Conservation (phyloP, 1,140 invertebrate species). For the Leptestheria dahalacensis region DNA sequence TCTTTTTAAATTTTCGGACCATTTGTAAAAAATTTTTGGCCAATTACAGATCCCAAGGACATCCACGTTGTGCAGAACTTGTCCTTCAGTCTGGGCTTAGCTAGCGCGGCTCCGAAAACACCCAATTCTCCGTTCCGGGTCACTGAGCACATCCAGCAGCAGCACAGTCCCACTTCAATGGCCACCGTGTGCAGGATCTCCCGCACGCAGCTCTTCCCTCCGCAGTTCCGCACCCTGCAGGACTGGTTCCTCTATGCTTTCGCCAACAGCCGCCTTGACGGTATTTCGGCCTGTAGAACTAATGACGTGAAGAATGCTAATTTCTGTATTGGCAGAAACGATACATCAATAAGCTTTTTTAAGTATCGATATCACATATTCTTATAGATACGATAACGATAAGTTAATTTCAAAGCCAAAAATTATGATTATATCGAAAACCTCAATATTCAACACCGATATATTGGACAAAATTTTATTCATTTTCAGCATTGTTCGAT, state of each 20-base stretch:
- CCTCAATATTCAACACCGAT: too few relatives aligned
- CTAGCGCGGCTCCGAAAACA: constrained; percentile 6
- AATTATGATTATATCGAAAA: too few relatives aligned
- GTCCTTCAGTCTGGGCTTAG: constrained; percentile 69
- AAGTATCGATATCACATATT: too few relatives aligned
- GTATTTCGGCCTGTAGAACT: constrained; percentile 33
- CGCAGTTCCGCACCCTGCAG: constrained; percentile 79
- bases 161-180: constrained; percentile 54
- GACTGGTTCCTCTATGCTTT: constrained; percentile 98
- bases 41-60: constrained; percentile 29
- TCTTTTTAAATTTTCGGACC: neutral
- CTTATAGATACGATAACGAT: too few relatives aligned
- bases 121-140: neutral
- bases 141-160: constrained; percentile 21
- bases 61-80: constrained; percentile 69
- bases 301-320: neutral
- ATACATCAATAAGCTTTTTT: too few relatives aligned
- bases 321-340: neutral
- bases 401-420: too few relatives aligned
- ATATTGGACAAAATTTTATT: too few relatives aligned
- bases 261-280: constrained; percentile 80
- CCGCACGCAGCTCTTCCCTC: constrained; percentile 78
- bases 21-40: constrained; percentile 12
- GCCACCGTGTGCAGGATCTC: constrained; percentile 83
- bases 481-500: too few relatives aligned